Evolutionary conservation across 2,113 vertebrate genomes (phyloP).

Genomic region (Circaetus cinerascens): DNA sequence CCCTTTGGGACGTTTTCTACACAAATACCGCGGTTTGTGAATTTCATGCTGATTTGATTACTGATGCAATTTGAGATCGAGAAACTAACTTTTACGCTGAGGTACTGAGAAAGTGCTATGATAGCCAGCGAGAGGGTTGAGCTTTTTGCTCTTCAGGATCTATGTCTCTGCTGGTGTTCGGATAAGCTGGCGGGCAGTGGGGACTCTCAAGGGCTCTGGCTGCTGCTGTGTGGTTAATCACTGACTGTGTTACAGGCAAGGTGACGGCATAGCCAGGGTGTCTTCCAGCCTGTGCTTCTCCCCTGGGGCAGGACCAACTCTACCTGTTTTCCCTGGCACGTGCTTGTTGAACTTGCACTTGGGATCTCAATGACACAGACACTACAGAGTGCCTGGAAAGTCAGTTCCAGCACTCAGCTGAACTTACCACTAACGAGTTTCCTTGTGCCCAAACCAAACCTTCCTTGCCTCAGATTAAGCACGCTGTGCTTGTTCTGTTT

Average conservation of each 20-base stretch:
- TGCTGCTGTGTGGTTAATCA: not conserved
- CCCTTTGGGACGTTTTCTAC: not conserved
- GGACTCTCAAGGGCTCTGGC: not conserved
- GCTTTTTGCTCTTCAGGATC: not conserved
- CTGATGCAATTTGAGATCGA: not conserved
- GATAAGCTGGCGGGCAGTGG: fast-evolving
- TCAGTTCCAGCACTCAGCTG: not conserved
- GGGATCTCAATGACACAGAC: fast-evolving
- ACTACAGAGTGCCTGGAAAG: not conserved
- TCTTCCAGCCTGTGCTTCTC: not conserved
- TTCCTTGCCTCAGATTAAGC: not conserved
- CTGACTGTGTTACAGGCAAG: not conserved
- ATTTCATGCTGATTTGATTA: not conserved
- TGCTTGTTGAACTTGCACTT: not conserved
- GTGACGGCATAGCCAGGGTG: fast-evolving
- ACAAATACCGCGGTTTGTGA: not conserved
- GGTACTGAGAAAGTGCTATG: fast-evolving
- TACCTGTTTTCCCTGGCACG: fast-evolving
- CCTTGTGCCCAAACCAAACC: not conserved
- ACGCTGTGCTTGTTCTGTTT: not conserved
- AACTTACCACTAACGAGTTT: not conserved
- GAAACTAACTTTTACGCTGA: not conserved
- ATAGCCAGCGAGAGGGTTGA: fast-evolving
- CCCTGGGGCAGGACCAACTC: not conserved
- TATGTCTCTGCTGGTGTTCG: fast-evolving